Evolutionary conservation across 2,797 vertebrate species (phyloP), one percentile per base, ranked within the genome.

Genomic region (Phataginus tricuspis): DNA sequence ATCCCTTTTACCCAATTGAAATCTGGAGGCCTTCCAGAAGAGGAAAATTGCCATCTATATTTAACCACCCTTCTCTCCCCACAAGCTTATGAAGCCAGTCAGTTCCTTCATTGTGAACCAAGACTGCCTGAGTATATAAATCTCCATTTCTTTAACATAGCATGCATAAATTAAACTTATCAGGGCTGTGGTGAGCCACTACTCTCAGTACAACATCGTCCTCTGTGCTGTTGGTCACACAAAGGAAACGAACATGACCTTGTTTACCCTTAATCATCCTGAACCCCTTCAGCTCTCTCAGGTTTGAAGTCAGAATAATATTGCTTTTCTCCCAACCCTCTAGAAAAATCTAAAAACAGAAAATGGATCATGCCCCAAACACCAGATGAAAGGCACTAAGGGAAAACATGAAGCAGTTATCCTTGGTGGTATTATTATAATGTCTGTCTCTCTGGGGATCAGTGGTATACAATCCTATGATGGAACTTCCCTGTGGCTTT

Each of bases 291-390:
- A 27, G 71, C 29, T 94, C 42, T 86, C 71, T 10, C 49, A 85
- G 34, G 91, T 74, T 74, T 93, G n/a, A 87, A 93, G 83, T 82
- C 53, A 64, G 53, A 97, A 78, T 74, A 86, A 91, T 90, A 92
- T 8, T 74, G 25, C 66, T 91, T 91, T 80, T 87, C 39, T 78
- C 80, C 66, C 82, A 89, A 96, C 61, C 31, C 45, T 89, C 83
- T 68, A 69, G 57, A 86, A 97, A 89, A 91, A 39, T 89, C 59
- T 89, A 93, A 78, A 89, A 93, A 77, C 59, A 45, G 45, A 78
- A 90, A 83, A 64, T 89, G 45, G 49, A 95, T 95, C 61, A 84
- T 86, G 69, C 15, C 53, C 92, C 77, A 96, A 77, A 86, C 90
- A 88, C 27, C 61, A 88, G 45, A 68, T 95, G 71, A 95, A 93